These are phyloP conservation scores for Xestia xanthographa DNA, from an alignment of 2,888 invertebrate genomes.

Conservation along the genomic window DNA sequence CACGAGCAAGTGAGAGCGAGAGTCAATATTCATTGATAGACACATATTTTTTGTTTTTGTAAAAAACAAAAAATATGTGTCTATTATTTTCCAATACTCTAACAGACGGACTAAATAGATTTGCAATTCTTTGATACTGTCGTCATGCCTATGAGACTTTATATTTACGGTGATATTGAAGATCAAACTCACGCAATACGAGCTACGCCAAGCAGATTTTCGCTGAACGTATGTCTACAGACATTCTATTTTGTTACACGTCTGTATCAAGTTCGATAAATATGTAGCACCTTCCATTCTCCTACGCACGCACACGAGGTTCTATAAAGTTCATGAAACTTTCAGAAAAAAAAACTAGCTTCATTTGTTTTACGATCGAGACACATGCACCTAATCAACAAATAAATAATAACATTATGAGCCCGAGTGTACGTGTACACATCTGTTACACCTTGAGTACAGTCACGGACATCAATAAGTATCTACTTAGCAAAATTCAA, in stretches of 20 bases:
- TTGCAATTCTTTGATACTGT: too few species aligned
- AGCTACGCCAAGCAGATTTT: too few species aligned
- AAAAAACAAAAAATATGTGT: too few species aligned
- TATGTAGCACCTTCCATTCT: neutral
- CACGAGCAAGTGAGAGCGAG: too few species aligned
- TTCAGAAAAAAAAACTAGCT: neutral
- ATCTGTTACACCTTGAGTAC: constrained; percentile 37
- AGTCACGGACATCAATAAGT: constrained; percentile 4
- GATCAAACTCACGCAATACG: too few species aligned
- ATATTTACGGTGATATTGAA: too few species aligned
- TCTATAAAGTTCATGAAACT: neutral
- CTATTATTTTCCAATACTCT: too few species aligned
- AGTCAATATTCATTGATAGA: too few species aligned
- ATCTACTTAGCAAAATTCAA: neutral
- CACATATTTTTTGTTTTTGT: too few species aligned
- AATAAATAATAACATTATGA: constrained; percentile 33
- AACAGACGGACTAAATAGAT: too few species aligned
- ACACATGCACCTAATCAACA: constrained; percentile 36
- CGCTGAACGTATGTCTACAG: too few species aligned
- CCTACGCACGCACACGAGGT: neutral
- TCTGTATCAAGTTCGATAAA: neutral
- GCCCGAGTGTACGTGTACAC: constrained; percentile 36
- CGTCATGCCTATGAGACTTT: too few species aligned
- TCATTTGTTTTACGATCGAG: constrained; percentile 7
- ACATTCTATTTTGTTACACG: neutral